Conservation (phyloP, 2,797 vertebrate genomes). For the Erethizon dorsatum region DNA sequence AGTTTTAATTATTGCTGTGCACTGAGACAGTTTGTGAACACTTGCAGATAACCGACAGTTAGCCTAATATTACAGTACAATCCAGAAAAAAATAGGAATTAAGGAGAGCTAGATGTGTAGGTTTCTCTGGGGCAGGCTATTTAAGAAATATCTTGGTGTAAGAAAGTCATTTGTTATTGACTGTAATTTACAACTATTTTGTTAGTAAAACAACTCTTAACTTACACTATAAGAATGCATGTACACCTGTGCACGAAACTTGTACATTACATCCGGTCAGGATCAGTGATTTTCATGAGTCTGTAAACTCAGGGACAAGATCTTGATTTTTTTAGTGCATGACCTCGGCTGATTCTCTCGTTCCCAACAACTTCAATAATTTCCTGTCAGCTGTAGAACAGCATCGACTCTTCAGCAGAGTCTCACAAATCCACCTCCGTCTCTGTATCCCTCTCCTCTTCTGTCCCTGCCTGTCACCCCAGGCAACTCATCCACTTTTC, state of each 20-base stretch:
- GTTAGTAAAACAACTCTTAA: neutral
- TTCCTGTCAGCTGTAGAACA: neutral
- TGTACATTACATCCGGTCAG: neutral
- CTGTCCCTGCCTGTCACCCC: neutral
- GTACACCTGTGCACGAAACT: neutral
- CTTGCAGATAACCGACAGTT: neutral
- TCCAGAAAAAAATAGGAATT: neutral
- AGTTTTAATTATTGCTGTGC: neutral
- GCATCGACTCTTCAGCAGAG: neutral
- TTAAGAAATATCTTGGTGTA: neutral
- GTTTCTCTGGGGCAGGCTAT: neutral
- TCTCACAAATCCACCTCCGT: neutral
- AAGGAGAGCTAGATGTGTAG: neutral
- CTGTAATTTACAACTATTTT: neutral
- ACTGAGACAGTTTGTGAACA: neutral
- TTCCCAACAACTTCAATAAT: neutral
- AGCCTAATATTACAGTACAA: neutral
- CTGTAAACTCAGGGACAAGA: neutral
- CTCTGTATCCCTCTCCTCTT: neutral
- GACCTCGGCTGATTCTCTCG: neutral
- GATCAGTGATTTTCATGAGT: neutral
- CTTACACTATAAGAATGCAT: neutral
- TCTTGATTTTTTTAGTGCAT: neutral
- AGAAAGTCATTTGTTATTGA: neutral
- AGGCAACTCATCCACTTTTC: neutral